Evolutionary conservation across 2,888 invertebrate species (phyloP), one percentile per base, ranked within the genome.

Genomic region (Dorcus hopei): DNA sequence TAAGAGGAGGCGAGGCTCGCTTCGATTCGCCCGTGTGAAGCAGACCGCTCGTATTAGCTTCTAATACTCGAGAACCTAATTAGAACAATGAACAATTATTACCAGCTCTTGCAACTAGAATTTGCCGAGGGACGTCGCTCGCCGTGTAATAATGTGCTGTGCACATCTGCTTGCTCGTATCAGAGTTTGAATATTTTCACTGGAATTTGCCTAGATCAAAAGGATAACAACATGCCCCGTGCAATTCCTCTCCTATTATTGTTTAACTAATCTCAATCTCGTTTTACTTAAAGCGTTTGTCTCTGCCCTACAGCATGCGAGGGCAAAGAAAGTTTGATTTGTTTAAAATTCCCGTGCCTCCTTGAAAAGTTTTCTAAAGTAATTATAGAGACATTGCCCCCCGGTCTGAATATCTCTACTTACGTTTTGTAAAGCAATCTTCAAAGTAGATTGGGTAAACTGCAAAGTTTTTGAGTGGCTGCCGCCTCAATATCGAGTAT

Each of bases 41-140:
- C 45, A 45, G 45, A 38, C 50, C 57, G 54, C 42, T 54, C 49
- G 40, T 62, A 61, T 63, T 61, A 63, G 57, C 58, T 64, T 50
- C 38, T 45, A 59, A 59, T 59, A 58, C 59, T 62, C 50, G 58
- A 66, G 62, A 63, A 63, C 56, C 56, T 61, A 66, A 64, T 66
- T 66, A 66, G 64, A 63, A 66, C 65, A 63, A 66, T 66, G 65
- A 66, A 61, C 64, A 63, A 66, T 66, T 66, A 64, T 63, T 65
- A 59, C 61, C 62, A 50, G 53, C 62, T 60, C 54, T 54, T 50
- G 54, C 52, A 61, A 58, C 61, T 58, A 62, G 62, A 65, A 64
- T 61, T 66, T 62, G 59, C 62, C 58, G 62, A 61, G 58, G 64
- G 63, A 64, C 19, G 19, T 19, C 61, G 14, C 14, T 14, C 14